Evolutionary conservation across 2,113 vertebrate genomes (phyloP), one percentile per base, ranked within the genome.

Genomic region (Engystomops pustulosus): DNA sequence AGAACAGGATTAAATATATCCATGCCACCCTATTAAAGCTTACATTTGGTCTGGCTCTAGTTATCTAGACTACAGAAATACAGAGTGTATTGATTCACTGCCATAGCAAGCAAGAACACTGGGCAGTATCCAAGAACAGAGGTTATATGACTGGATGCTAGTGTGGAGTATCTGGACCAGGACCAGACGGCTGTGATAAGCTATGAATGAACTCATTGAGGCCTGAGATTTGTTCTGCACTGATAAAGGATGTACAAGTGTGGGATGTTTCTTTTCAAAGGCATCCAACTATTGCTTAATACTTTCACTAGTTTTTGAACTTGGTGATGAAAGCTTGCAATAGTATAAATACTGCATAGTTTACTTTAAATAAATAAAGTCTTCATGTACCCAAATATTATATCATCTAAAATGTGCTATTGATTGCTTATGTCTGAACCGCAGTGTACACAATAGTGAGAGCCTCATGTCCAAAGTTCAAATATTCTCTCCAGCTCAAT

Each of bases 131-230:
- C 83, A 68, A 70, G 17, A 44, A 47, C 18, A 79, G 75, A 68
- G 23, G 27, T 78, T 85, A 51, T 34, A n/a, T 34, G 62, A 79
- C 51, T 41, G 5, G 34, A 79, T 67, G 62, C 75, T 53, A 68
- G 36, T 41, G 30, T 25, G 3, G n/a, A 78, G 34, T 58, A 84
- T 78, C 82, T 69, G 74, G 36, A 23, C 18, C 25, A 58, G 23
- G 18, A 51, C 34, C 10, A 79, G 18, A 34, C 32, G 3, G 32
- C 32, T 20, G 5, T 44, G 74, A 85, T 85, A 85, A 68, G 60
- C 17, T 15, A 70, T 85, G 74, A 85, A 85, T 70, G 41, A 67
- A 15, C n/a, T 41, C 74, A 69, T 78, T 79, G 74, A 85, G 58
- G n/a, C 58, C 53, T 60, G 70, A 45, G 62, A 68, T 47, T 85